These are phyloP conservation scores for Todiramphus chloris DNA, from an alignment of 2,113 vertebrate species.

Conservation along the genomic window DNA sequence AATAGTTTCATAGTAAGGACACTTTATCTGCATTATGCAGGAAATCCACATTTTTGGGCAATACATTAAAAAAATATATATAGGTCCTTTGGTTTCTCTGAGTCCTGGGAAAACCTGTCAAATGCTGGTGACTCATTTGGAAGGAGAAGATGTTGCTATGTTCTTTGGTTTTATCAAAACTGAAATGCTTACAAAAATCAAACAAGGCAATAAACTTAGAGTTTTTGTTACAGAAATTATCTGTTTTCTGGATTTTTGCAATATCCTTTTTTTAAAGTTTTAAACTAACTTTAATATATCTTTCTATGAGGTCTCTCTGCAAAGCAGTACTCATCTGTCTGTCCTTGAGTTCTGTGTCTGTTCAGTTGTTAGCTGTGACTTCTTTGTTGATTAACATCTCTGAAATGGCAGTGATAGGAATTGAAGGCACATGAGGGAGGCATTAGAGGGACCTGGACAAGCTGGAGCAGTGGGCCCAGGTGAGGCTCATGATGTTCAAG, in stretches of 20 bases:
- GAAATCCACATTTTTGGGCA: background rate
- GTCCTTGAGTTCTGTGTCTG: background rate
- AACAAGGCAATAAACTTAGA: background rate
- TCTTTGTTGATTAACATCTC: background rate
- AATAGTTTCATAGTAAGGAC: background rate
- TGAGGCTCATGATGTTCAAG: too few species aligned
- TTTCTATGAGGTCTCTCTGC: background rate
- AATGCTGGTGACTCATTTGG: background rate
- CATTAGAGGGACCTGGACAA: too few species aligned
- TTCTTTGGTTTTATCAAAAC: background rate
- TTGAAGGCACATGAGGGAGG: background rate
- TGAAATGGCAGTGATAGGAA: background rate
- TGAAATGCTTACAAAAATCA: background rate
- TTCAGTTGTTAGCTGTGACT: background rate
- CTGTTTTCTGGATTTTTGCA: background rate
- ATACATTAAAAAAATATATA: background rate
- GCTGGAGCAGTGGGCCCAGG: too few species aligned
- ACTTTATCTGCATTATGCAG: background rate
- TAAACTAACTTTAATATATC: background rate
- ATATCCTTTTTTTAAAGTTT: background rate
- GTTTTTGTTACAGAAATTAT: background rate
- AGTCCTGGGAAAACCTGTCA: background rate
- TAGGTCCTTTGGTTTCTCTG: background rate
- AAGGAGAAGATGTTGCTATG: background rate
- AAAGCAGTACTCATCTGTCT: background rate